Evolutionary conservation across 2,113 vertebrate species (phyloP), one percentile per base, ranked within the genome.

Genomic region (Malurus cyaneus): DNA sequence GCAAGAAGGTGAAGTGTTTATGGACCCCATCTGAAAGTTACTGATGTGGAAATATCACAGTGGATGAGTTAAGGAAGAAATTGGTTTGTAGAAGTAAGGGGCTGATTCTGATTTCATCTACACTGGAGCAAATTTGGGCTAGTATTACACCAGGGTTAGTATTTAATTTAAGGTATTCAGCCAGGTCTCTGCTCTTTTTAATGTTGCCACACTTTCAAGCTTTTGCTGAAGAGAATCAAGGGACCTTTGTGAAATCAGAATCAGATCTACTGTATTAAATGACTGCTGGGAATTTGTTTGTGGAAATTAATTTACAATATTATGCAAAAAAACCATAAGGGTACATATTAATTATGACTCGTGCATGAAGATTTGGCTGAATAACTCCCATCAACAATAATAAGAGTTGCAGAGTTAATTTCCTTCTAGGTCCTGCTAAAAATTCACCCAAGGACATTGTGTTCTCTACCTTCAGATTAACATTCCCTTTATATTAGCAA

Each of bases 291-390:
- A 94, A 89, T n/a, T 82, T 91, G 84, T 93, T 89, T 91, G 64
- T 89, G 71, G 50, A 95, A 91, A 95, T 89, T 94, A 85, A 80
- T 94, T 96, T 87, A 34, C 73, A 76, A 73, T 73, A 88, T 73
- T 94, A 89, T 76, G 74, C 87, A 96, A 54, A 18, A 91, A 90
- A 94, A 54, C 0, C 53, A 65, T 89, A 89, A 92, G 66, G 70
- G 18, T 80, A 66, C 66, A 54, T 92, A 85, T 77, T 94, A 94
- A 91, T 94, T 89, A 73, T 92, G 85, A 72, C 4, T 92, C 19
- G 0, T 88, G 78, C 57, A 7, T 94, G 78, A 94, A 91, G 66
- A 73, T 80, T 92, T 92, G 70, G 59, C 66, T 94, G 78, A 93
- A 77, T 94, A 87, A 82, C 34, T 95, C 52, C 77, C 46, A 86